Percentiles rank a stretch among this genome's conserved stretches.
Conservation (phyloP, 2,113 vertebrate genomes). For the Spermophilus dauricus region DNA sequence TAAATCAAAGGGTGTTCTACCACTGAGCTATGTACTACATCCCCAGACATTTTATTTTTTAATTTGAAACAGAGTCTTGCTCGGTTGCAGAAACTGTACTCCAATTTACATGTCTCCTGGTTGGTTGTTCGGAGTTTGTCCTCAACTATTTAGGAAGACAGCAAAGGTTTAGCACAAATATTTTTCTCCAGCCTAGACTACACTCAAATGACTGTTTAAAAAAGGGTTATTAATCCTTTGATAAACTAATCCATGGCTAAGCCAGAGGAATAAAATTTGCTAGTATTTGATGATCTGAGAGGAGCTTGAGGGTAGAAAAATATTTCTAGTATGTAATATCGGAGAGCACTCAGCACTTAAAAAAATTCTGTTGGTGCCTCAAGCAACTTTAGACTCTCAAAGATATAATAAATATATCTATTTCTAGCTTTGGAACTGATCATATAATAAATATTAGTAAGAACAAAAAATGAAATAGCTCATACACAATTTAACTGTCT, state of each 20-base stretch:
- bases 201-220: conserved; percentile 42
- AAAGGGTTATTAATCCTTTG: conserved; percentile 31
- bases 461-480: neutral
- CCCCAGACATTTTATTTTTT: no score
- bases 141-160: neutral
- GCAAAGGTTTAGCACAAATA: conserved; percentile 20
- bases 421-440: conserved; percentile 1
- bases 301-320: neutral
- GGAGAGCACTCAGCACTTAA: neutral
- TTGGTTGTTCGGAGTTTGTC: no score
- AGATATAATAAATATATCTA: conserved; percentile 14
- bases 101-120: no score
- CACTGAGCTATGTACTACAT: no score
- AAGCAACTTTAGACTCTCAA: conserved; percentile 11
- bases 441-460: neutral
- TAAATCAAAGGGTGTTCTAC: no score
- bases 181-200: neutral
- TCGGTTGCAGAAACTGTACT: no score
- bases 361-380: conserved; percentile 17
- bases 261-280: neutral
- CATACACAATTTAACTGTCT: neutral
- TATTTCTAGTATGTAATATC: neutral
- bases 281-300: conserved; percentile 17
- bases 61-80: no score
- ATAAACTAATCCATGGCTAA: neutral